Percentiles rank a stretch among this genome's conserved stretches.
Conservation (phyloP, 2,797 vertebrate species). For the Rhynchonycteris naso region DNA sequence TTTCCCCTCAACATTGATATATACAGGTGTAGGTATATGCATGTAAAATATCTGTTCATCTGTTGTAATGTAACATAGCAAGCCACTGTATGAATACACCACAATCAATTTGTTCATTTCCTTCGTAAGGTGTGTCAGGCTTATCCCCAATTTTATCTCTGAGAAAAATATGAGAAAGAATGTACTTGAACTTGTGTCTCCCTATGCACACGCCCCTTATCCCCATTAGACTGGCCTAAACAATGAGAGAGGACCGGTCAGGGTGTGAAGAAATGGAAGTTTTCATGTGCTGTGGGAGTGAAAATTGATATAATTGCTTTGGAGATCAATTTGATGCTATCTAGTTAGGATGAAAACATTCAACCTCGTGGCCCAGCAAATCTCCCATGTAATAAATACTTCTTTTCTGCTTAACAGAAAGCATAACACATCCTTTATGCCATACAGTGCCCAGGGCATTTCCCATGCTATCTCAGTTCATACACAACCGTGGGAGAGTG, state of each 20-base stretch:
- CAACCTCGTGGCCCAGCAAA: not conserved
- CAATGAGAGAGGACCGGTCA: not conserved
- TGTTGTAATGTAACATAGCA: not conserved
- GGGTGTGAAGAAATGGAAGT: not conserved
- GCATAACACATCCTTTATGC: not conserved
- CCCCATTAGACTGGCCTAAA: not conserved
- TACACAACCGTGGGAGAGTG: not conserved
- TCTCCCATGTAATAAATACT: constrained; percentile 31
- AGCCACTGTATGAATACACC: not conserved
- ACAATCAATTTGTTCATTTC: not conserved
- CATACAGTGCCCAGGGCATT: not conserved
- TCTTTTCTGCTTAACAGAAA: constrained; percentile 27
- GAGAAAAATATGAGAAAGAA: constrained; percentile 7
- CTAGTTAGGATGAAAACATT: not conserved
- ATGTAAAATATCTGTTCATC: not conserved
- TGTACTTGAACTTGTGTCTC: not conserved
- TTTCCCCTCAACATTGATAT: not conserved
- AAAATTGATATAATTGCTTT: not conserved
- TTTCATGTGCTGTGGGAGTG: rapidly evolving
- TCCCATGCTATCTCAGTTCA: not conserved
- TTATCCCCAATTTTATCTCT: constrained; percentile 39
- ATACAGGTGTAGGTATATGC: no score
- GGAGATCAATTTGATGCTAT: constrained; percentile 40
- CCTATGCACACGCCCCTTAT: not conserved
- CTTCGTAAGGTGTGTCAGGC: constrained; percentile 53